Base-by-base conservation (phyloP, 1,140 invertebrate genomes). In the Drosophila pseudoananassae region DNA sequence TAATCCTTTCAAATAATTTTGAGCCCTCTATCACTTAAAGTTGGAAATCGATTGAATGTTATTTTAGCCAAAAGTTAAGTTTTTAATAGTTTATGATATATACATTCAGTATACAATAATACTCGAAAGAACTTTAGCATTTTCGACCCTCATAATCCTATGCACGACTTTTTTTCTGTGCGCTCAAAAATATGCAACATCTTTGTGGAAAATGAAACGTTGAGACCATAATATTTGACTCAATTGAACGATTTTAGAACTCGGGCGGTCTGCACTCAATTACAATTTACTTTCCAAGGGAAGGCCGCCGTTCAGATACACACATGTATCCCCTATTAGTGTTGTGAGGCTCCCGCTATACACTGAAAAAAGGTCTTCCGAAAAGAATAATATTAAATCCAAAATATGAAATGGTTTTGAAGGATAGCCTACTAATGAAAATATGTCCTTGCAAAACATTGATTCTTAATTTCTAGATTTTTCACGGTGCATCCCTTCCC, bases 251-350 rank as follows among this genome's bases (percentile, higher is more conserved):
- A 63, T 87, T 85, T 76, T 82, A 87, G 83, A 87, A 88, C 58
- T 54, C 52, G 50, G 23, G 63, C 40, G 40, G 29, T 23, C 61
- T 20, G 63, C 74, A 50, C 82, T 85, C 82, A 85, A 85, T 76
- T 87, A 78, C 82, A 85, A 87, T 85, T 85, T 75, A 78, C 82
- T 85, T 85, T 85, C 78, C 74, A 87, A 87, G 82, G 83, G 83
- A 87, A 85, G 82, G 74, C 64, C 50, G 61, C 75, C 75, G 63
- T 68, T 59, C 81, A 74, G 40, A 71, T 38, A 56, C 45, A 74
- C 50, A 65, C 53, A 69, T 74, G 33, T 17, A 7, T 14, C 49
- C 50, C 38, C 51, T 43, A 31, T n/a, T 25, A 58, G 14, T 7
- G 7, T 10, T 17, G 8, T 7, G 40, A 15, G 2, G 40, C 40